These are phyloP conservation scores for Stramonita haemastoma DNA, from an alignment of 2,888 invertebrate genomes.

Conservation along the genomic window DNA sequence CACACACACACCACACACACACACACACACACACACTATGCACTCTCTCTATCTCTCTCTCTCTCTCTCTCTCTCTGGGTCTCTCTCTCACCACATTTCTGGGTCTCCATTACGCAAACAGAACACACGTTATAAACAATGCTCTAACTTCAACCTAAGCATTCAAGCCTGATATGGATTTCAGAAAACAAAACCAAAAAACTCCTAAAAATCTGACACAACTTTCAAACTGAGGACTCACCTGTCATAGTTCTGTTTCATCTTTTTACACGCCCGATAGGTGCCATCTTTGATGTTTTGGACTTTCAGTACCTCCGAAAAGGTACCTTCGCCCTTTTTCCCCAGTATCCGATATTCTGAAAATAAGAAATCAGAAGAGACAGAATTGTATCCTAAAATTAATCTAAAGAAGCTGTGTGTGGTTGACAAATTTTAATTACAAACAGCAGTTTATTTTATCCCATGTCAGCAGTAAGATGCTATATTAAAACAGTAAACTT, in stretches of 20 bases:
- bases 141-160: no score
- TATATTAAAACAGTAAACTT: no score
- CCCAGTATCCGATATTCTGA: conserved; percentile 83
- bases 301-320: conserved; percentile 85
- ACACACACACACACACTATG: background rate
- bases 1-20: background rate
- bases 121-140: background rate
- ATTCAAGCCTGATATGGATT: no score
- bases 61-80: background rate
- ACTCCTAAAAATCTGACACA: background rate
- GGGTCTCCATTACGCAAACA: no score
- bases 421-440: no score
- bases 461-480: no score
- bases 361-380: background rate
- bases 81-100: background rate
- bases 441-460: no score
- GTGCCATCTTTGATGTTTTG: conserved; percentile 81
- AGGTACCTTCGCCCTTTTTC: conserved; percentile 85
- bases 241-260: conserved; percentile 82
- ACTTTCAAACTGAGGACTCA: conserved; percentile 70
- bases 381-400: background rate
- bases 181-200: background rate
- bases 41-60: background rate
- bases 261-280: conserved; percentile 82
- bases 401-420: background rate